phyloP scores from a whole-genome alignment of 2,888 invertebrate species.

The Synergus itoensis region DNA sequence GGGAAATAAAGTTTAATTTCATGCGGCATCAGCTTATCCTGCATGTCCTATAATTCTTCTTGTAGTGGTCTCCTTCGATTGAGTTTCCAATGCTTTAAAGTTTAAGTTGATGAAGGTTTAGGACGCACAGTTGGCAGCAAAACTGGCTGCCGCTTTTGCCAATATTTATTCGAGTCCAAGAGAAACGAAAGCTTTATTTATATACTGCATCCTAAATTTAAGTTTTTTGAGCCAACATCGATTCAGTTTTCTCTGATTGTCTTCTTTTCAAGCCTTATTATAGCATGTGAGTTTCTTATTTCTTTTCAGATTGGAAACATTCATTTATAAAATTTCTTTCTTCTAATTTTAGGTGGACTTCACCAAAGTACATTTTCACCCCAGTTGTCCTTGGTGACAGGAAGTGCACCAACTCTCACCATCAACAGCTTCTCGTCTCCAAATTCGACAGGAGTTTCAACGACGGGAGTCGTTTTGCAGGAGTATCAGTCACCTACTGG shows the following conservation, averaged over 20 bases:
- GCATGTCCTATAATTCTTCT: slow-evolving; percentile 44
- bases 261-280: no score
- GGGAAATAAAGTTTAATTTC: slow-evolving; percentile 44
- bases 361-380: slow-evolving; percentile 73
- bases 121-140: slow-evolving; percentile 39
- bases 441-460: slow-evolving; percentile 67
- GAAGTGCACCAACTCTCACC: slow-evolving; percentile 68
- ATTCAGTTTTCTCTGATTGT: background rate
- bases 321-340: background rate
- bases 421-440: slow-evolving; percentile 73
- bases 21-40: slow-evolving; percentile 32
- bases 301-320: background rate
- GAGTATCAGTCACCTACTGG: slow-evolving; percentile 79
- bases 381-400: slow-evolving; percentile 72
- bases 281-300: no score
- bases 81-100: background rate
- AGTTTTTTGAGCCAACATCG: no score
- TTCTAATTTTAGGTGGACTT: slow-evolving; percentile 61
- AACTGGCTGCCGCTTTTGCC: slow-evolving; percentile 37
- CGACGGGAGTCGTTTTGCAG: slow-evolving; percentile 71
- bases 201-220: no score
- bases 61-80: slow-evolving; percentile 11
- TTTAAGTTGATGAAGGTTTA: no score
- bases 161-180: slow-evolving; percentile 29
- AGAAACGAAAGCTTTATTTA: background rate